phyloP scores from a whole-genome alignment of 2,113 vertebrate genomes.

The Neolamprologus modestus region DNA sequence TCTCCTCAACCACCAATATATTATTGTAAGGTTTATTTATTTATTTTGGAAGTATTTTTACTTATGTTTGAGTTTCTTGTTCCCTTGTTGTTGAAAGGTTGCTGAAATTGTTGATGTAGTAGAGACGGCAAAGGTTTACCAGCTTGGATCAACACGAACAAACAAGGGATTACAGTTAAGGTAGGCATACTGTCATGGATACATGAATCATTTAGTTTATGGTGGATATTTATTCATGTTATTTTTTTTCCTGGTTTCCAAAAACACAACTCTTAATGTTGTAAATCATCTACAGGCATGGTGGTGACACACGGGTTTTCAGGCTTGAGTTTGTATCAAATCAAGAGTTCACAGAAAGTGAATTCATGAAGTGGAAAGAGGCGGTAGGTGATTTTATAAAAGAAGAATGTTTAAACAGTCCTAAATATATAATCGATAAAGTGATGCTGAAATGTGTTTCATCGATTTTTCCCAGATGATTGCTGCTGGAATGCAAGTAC shows the following conservation, averaged over 20 bases:
- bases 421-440: not conserved
- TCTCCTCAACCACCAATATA: not conserved
- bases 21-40: not conserved
- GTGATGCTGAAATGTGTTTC: not conserved
- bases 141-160: conserved; percentile 91
- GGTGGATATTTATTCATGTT: not conserved
- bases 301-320: conserved; percentile 91
- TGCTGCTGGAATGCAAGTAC: conserved; percentile 91
- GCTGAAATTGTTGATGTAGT: conserved; percentile 97
- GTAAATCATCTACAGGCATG: conserved; percentile 75
- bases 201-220: not conserved
- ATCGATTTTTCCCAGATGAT: conserved; percentile 79
- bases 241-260: not conserved
- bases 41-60: not conserved
- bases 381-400: conserved; percentile 79
- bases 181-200: conserved; percentile 51
- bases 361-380: conserved; percentile 99
- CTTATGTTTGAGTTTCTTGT: not conserved
- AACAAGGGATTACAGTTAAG: conserved; percentile 95
- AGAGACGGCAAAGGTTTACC: conserved; percentile 96
- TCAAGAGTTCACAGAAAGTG: conserved; percentile 96
- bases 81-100: conserved; percentile 70
- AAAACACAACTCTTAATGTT: not conserved
- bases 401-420: not conserved
- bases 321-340: conserved; percentile 97